Evolutionary conservation across 2,113 vertebrate species (phyloP).

Genomic region (Ardeotis arabs): DNA sequence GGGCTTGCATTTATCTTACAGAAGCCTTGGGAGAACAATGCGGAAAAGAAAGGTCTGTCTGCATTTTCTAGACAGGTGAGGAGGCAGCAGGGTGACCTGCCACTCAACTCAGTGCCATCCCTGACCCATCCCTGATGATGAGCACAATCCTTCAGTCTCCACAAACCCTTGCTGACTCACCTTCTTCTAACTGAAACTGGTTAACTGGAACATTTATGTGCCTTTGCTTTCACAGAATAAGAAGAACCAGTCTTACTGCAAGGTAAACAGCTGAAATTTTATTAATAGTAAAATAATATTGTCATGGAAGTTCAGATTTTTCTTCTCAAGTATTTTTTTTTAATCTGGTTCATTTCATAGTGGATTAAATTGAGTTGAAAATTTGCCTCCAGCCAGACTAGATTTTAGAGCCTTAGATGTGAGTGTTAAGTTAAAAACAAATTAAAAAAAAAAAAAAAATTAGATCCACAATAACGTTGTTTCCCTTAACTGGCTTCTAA

Average conservation of each 20-base stretch:
- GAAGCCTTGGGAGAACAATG: background rate
- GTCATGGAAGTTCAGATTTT: background rate
- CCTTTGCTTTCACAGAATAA: background rate
- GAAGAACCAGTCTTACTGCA: background rate
- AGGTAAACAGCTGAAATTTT: background rate
- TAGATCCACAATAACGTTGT: background rate
- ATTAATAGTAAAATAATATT: background rate
- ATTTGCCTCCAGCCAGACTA: background rate
- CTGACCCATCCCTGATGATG: background rate
- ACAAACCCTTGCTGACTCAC: background rate
- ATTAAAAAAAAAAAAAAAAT: background rate
- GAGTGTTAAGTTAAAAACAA: background rate
- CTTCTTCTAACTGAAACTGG: background rate
- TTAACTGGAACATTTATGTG: background rate
- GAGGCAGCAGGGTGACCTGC: background rate
- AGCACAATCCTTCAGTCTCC: background rate
- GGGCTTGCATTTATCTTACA: background rate
- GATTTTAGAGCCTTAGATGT: background rate
- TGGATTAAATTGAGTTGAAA: background rate
- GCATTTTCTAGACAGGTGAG: background rate
- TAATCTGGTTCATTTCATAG: background rate
- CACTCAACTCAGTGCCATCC: accelerated
- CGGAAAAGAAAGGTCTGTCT: background rate
- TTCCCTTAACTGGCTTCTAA: background rate
- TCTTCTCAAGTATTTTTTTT: background rate